Evolutionary conservation across 2,797 vertebrate genomes (phyloP).

Genomic region (Gouania willdenowi): DNA sequence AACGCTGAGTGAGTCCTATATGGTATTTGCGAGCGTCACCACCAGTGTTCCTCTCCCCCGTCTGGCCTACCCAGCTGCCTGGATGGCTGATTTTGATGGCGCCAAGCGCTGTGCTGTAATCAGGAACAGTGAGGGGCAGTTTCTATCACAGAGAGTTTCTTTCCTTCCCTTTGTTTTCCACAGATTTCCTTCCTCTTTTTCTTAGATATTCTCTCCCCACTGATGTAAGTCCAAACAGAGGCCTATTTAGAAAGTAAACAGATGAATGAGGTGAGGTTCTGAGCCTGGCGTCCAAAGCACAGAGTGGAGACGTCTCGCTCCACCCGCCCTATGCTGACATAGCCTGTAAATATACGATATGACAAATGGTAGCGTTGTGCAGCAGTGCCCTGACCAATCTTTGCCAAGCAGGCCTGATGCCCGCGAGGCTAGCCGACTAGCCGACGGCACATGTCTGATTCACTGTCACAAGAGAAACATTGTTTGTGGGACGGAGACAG

Average conservation of each 20-base stretch:
- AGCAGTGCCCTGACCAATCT: constrained; percentile 58
- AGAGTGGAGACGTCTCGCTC: constrained; percentile 63
- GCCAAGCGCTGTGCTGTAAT: constrained; percentile 76
- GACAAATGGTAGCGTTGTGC: constrained; percentile 68
- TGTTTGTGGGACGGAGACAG: constrained; percentile 69
- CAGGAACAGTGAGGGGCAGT: constrained; percentile 77
- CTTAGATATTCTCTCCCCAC: constrained; percentile 81
- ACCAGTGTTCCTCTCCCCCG: constrained; percentile 68
- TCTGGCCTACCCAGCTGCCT: constrained; percentile 72
- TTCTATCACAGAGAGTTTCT: constrained; percentile 79
- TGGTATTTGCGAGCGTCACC: constrained; percentile 70
- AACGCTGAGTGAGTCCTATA: constrained; percentile 60
- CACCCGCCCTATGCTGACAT: constrained; percentile 61
- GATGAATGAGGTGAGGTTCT: constrained; percentile 75
- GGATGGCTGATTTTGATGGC: constrained; percentile 76
- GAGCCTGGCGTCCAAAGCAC: constrained; percentile 54
- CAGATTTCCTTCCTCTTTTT: constrained; percentile 85
- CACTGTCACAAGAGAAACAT: constrained; percentile 68
- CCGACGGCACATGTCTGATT: constrained; percentile 62
- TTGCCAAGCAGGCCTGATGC: constrained; percentile 56
- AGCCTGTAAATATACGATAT: constrained; percentile 74
- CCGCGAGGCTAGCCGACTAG: constrained; percentile 56
- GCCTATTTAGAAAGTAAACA: constrained; percentile 84
- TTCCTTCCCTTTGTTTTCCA: constrained; percentile 84
- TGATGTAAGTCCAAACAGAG: constrained; percentile 83